Percentiles rank a stretch among this genome's conserved stretches.
Conservation (phyloP, 92 coral and sea anemone species). For the Desmophyllum pertusum region DNA sequence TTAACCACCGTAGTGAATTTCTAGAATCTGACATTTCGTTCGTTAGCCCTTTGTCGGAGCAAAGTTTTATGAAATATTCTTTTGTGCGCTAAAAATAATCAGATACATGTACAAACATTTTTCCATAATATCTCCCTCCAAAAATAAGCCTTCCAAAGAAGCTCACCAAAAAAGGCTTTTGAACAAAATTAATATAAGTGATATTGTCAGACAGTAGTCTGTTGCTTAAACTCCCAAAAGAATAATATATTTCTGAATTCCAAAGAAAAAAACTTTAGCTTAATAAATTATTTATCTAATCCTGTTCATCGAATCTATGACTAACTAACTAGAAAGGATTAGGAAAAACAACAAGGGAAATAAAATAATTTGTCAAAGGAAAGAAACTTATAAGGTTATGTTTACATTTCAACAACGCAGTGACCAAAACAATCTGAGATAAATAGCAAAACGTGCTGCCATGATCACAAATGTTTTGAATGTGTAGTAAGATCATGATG, state of each 20-base stretch:
- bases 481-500: background rate
- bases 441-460: background rate
- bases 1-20: no score
- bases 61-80: no score
- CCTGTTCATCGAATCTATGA: background rate
- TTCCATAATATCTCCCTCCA: no score
- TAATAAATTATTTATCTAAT: background rate
- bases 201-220: background rate
- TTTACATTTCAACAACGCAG: background rate
- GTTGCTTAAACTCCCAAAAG: background rate
- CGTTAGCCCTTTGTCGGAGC: no score
- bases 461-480: no score
- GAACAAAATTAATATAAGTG: no score
- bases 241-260: slow-evolving; percentile 2
- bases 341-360: background rate
- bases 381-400: background rate
- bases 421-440: background rate
- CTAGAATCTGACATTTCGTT: no score
- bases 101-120: no score
- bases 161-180: no score
- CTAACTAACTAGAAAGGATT: background rate
- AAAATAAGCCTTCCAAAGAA: no score
- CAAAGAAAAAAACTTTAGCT: background rate
- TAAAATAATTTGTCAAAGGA: background rate
- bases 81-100: no score